Percentiles rank a stretch among this genome's conserved stretches.
Conservation (phyloP, 2,888 invertebrate genomes). For the Temnothorax ravouxi region DNA sequence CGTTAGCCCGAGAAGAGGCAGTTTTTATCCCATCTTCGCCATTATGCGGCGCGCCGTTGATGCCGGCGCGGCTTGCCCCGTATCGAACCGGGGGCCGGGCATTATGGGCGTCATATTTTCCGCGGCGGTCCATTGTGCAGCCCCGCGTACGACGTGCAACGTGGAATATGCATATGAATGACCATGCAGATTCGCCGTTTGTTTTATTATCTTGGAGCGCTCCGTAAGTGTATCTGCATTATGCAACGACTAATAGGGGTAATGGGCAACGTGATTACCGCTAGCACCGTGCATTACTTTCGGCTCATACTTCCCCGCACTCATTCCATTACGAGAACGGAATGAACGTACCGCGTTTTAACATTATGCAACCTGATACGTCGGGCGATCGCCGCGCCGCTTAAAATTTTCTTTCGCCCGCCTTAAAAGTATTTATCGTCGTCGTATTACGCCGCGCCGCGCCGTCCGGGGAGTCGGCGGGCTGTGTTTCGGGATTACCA, state of each 20-base stretch:
- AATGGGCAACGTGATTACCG: constrained; percentile 80
- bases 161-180: constrained; percentile 74
- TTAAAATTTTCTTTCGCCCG: constrained; percentile 18
- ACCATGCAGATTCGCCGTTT: constrained; percentile 75
- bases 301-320: constrained; percentile 29
- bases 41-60: constrained; percentile 44
- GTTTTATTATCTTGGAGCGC: constrained; percentile 79
- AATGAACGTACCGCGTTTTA: constrained; percentile 48
- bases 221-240: constrained; percentile 77
- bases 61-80: constrained; percentile 20
- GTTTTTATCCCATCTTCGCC: constrained; percentile 65
- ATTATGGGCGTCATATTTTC: constrained; percentile 60
- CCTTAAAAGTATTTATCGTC: constrained; percentile 19
- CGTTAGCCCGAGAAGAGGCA: constrained; percentile 2
- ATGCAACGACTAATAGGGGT: constrained; percentile 79
- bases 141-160: constrained; percentile 49
- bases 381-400: constrained; percentile 17
- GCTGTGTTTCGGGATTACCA: constrained; percentile 19
- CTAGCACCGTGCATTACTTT: constrained; percentile 74
- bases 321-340: constrained; percentile 28
- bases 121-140: constrained; percentile 61
- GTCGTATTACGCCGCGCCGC: not conserved
- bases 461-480: not conserved
- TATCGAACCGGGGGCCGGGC: constrained; percentile 33
- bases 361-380: constrained; percentile 47